These are phyloP conservation scores for Chloroceryle amazona DNA, from an alignment of 2,797 vertebrate genomes.

Conservation along the genomic window DNA sequence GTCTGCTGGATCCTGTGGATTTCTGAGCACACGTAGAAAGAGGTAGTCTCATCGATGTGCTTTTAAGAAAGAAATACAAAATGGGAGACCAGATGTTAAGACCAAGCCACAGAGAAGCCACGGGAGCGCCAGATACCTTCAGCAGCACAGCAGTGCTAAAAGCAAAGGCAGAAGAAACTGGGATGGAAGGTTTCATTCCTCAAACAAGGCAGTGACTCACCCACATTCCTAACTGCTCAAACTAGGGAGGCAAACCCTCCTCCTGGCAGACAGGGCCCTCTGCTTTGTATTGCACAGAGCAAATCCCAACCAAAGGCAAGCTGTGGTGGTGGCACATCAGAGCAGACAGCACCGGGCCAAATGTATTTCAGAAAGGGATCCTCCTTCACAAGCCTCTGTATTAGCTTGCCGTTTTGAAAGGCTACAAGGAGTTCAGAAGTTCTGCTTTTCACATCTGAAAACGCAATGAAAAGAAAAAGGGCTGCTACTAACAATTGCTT, in stretches of 20 bases:
- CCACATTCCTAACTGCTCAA: constrained; percentile 12
- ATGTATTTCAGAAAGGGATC: not conserved
- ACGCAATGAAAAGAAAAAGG: not conserved
- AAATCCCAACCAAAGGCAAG: not conserved
- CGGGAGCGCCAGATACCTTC: accelerated
- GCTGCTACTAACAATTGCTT: not conserved
- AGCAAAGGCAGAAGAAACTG: not conserved
- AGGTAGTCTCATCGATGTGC: not conserved
- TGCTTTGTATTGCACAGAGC: not conserved
- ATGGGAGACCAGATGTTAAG: not conserved
- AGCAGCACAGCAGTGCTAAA: not conserved
- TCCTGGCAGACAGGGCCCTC: not conserved
- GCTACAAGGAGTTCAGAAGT: not conserved
- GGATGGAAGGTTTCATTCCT: not conserved
- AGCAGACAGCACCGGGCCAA: not conserved
- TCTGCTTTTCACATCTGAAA: not conserved
- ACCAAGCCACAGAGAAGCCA: not conserved
- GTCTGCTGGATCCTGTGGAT: not conserved
- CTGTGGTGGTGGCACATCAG: not conserved
- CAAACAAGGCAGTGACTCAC: constrained; percentile 25
- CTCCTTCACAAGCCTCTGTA: not conserved
- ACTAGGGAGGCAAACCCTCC: not conserved
- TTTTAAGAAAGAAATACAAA: not conserved
- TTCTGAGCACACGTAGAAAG: not conserved
- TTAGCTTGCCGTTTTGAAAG: not conserved